Conservation (phyloP, 2,888 invertebrate genomes). For the Apodemia zela region DNA sequence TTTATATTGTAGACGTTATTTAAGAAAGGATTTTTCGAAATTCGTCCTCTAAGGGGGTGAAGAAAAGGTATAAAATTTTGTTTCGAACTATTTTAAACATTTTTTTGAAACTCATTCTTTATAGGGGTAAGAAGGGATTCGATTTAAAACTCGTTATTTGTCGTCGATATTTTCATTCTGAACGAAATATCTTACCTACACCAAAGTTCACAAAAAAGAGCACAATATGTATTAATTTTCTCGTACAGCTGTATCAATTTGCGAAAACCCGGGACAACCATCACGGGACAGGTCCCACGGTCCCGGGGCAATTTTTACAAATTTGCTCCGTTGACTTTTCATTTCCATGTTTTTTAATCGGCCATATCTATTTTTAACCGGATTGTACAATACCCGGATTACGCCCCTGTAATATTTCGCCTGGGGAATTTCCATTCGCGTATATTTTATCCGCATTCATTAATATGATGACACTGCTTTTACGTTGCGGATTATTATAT, state of each 20-base stretch:
- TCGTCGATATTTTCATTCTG: no score
- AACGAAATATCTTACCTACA: neutral
- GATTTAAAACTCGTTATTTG: no score
- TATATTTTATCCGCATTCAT: conserved; percentile 29
- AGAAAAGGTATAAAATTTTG: no score
- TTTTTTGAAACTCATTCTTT: no score
- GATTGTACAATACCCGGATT: conserved; percentile 20
- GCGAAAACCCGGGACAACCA: conserved; percentile 3
- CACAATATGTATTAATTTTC: conserved; percentile 22
- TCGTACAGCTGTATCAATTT: conserved; percentile 24
- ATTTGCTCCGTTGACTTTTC: conserved; percentile 55
- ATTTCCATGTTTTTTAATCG: conserved; percentile 36
- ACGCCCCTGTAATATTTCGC: conserved; percentile 22
- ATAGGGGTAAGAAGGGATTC: no score
- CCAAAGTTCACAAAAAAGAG: conserved; percentile 12
- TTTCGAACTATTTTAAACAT: no score
- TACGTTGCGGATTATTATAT: conserved; percentile 26
- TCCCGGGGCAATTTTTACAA: conserved; percentile 60
- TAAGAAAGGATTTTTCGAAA: no score
- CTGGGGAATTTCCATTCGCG: conserved; percentile 30
- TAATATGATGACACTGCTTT: conserved; percentile 27
- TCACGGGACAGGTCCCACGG: conserved; percentile 25
- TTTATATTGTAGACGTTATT: no score
- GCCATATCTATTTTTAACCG: conserved; percentile 25
- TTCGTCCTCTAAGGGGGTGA: no score